phyloP scores from a whole-genome alignment of 2,888 invertebrate species.

The Orthosia cruda region DNA sequence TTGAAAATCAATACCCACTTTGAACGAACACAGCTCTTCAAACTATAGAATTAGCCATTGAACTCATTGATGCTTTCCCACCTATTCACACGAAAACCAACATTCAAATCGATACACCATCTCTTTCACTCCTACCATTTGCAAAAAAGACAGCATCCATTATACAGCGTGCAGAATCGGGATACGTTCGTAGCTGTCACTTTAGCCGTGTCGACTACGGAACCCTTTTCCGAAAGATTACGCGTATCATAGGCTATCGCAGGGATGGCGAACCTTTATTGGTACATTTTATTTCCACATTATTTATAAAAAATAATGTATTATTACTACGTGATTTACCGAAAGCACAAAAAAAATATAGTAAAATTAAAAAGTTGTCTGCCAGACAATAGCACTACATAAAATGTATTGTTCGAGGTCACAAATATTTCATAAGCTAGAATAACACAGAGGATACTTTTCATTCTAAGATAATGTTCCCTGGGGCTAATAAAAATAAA shows the following conservation, averaged over 20 bases:
- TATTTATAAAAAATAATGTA: neutral
- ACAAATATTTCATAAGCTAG: too few relatives aligned
- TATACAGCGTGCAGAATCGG: constrained; percentile 61
- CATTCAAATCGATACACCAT: constrained; percentile 23
- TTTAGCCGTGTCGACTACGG: constrained; percentile 66
- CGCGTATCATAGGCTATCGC: constrained; percentile 80
- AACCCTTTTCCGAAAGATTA: constrained; percentile 88
- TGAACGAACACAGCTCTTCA: neutral
- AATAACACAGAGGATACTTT: too few relatives aligned
- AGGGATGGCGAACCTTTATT: neutral
- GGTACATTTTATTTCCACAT: too few relatives aligned
- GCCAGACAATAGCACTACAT: too few relatives aligned
- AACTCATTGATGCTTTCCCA: neutral
- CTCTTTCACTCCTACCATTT: constrained; percentile 33
- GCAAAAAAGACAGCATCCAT: constrained; percentile 66
- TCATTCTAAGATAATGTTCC: too few relatives aligned
- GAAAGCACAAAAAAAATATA: too few relatives aligned
- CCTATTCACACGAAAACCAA: constrained; percentile 22
- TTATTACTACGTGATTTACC: neutral
- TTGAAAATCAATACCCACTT: constrained; percentile 21
- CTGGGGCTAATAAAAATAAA: too few relatives aligned
- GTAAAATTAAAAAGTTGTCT: too few relatives aligned
- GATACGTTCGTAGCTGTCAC: constrained; percentile 71
- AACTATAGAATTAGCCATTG: constrained; percentile 8
- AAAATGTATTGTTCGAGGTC: too few relatives aligned